Conservation (phyloP, 2,113 vertebrate genomes). For the Percopsis transmontana region DNA sequence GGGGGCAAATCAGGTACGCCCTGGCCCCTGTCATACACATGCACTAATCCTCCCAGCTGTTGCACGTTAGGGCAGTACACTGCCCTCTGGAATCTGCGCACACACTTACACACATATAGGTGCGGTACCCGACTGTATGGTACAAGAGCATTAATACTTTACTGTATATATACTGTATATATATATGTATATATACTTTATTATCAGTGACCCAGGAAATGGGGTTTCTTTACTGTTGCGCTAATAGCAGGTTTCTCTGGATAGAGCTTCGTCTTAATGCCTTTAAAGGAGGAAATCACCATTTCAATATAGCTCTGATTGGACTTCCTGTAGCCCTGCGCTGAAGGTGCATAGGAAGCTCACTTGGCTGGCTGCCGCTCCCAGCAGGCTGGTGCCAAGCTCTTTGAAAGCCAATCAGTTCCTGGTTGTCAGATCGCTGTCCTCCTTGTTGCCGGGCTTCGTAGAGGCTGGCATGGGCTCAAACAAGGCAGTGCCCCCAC, state of each 20-base stretch:
- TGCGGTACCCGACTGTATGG: too few relatives aligned
- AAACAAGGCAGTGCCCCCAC: neutral
- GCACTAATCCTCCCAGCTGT: conserved; percentile 61
- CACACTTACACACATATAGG: too few relatives aligned
- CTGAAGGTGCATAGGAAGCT: conserved; percentile 68
- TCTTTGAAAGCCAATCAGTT: conserved; percentile 82
- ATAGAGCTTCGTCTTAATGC: too few relatives aligned
- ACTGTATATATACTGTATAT: neutral
- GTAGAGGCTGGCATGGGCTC: too few relatives aligned
- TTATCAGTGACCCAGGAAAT: too few relatives aligned
- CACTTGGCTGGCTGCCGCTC: conserved; percentile 74
- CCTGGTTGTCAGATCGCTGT: conserved; percentile 74
- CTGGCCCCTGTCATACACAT: conserved; percentile 24
- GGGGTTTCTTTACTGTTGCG: too few relatives aligned
- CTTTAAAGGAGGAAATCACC: conserved; percentile 65
- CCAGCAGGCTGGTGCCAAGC: conserved; percentile 68
- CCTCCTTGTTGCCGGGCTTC: conserved; percentile 44
- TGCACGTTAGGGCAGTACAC: conserved; percentile 42
- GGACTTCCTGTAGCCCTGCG: conserved; percentile 70
- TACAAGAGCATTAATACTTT: too few relatives aligned
- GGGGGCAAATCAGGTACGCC: conserved; percentile 67
- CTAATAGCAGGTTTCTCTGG: too few relatives aligned
- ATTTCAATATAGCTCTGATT: conserved; percentile 74
- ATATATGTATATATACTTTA: neutral
- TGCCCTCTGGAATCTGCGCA: too few relatives aligned